Conservation (phyloP, 2,888 invertebrate species). For the Lacanobia oleracea region DNA sequence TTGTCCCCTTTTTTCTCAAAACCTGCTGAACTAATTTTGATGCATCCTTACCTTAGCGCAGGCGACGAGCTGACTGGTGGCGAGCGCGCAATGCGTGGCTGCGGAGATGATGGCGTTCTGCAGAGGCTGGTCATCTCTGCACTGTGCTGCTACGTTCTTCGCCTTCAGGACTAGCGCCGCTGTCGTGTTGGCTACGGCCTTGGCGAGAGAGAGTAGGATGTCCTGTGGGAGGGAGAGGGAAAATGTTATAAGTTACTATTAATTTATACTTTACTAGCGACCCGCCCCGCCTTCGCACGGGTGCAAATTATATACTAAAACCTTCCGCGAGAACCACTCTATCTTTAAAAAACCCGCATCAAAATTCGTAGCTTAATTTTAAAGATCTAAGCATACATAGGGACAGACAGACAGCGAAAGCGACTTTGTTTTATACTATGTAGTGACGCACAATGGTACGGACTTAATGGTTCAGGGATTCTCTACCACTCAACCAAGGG, state of each 20-base stretch:
- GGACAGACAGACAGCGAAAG: too few species aligned
- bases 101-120: constrained; percentile 98
- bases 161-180: constrained; percentile 98
- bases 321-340: too few species aligned
- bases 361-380: too few species aligned
- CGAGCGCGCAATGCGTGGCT: constrained; percentile 98
- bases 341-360: too few species aligned
- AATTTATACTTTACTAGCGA: too few species aligned
- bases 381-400: too few species aligned
- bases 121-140: constrained; percentile 94
- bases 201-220: constrained; percentile 97
- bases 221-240: constrained; percentile 89
- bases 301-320: too few species aligned
- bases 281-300: too few species aligned
- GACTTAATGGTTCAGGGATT: too few species aligned
- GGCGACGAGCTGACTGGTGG: constrained; percentile 99
- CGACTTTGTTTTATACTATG: too few species aligned
- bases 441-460: too few species aligned
- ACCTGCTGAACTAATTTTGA: background rate
- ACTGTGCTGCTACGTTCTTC: constrained; percentile 98
- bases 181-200: constrained; percentile 99
- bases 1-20: background rate
- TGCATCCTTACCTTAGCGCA: constrained; percentile 94
- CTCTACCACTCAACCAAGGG: too few species aligned
- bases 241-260: background rate